Evolutionary conservation across 2,888 invertebrate genomes (phyloP).

Genomic region (Stenichneumon culpator): DNA sequence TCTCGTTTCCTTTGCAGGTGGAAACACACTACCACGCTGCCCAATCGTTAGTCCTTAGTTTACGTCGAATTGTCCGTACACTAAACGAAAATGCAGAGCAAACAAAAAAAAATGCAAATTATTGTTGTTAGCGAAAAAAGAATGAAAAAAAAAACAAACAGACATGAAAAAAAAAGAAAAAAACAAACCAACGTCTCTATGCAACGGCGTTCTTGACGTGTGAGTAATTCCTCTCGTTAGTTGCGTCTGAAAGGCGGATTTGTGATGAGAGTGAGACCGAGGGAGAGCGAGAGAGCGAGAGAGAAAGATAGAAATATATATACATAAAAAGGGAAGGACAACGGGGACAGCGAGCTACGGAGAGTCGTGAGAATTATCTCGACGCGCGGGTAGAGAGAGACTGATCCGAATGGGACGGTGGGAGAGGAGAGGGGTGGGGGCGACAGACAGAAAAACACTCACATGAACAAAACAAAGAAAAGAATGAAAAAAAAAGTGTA

Average conservation of each 20-base stretch:
- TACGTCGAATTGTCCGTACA: slow-evolving; percentile 83
- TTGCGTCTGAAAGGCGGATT: slow-evolving; percentile 76
- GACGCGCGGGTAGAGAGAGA: slow-evolving; percentile 49
- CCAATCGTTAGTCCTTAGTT: slow-evolving; percentile 85
- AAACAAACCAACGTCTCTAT: slow-evolving; percentile 75
- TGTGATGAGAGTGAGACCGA: slow-evolving; percentile 3
- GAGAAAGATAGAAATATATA: slow-evolving; percentile 36
- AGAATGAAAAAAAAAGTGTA: slow-evolving; percentile 29
- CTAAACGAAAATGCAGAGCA: slow-evolving; percentile 78
- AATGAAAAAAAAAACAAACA: slow-evolving; percentile 39
- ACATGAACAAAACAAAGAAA: slow-evolving; percentile 47
- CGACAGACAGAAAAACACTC: slow-evolving; percentile 63
- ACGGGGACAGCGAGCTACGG: slow-evolving; percentile 67
- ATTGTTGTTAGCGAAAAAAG: slow-evolving; percentile 82
- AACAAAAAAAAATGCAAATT: slow-evolving; percentile 73
- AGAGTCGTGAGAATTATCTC: slow-evolving; percentile 47
- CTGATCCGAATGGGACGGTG: slow-evolving; percentile 57
- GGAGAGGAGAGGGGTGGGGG: slow-evolving; percentile 65
- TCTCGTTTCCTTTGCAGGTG: slow-evolving; percentile 79
- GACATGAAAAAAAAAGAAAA: slow-evolving; percentile 53
- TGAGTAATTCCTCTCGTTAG: slow-evolving; percentile 79
- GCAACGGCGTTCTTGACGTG: slow-evolving; percentile 80
- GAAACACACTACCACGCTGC: slow-evolving; percentile 83
- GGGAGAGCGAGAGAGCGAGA: slow-evolving; percentile 24
- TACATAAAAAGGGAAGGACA: slow-evolving; percentile 55